phyloP scores from a whole-genome alignment of 1,140 invertebrate species.

The Musca domestica region DNA sequence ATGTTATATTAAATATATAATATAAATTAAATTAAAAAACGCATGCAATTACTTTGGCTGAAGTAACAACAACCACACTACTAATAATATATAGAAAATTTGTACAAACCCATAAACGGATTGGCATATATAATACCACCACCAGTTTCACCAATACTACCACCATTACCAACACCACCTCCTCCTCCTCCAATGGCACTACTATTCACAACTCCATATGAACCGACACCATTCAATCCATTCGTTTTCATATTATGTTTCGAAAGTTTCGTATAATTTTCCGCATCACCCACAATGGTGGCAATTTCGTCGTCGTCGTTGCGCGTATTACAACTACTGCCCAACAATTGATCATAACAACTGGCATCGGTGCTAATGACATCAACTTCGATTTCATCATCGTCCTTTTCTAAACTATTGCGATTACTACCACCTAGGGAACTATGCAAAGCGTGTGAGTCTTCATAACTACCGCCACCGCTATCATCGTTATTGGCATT shows the following conservation, averaged over 20 bases:
- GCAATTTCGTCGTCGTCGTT: constrained; percentile 51
- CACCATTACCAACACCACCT: constrained; percentile 31
- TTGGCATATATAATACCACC: constrained; percentile 52
- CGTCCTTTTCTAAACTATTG: constrained; percentile 51
- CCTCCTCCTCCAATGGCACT: constrained; percentile 3
- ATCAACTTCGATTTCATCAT: constrained; percentile 51
- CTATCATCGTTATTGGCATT: constrained; percentile 50
- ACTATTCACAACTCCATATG: constrained; percentile 13
- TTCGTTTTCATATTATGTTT: constrained; percentile 27
- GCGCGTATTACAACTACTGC: constrained; percentile 48
- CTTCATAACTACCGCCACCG: constrained; percentile 51
- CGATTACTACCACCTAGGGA: constrained; percentile 47
- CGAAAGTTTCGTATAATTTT: constrained; percentile 37
- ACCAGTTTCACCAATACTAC: constrained; percentile 27
- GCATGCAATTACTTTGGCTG: neutral
- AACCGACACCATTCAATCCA: constrained; percentile 18
- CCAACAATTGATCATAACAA: constrained; percentile 50
- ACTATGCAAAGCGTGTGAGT: constrained; percentile 48
- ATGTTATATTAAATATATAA: too few relatives aligned
- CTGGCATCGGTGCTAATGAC: constrained; percentile 53
- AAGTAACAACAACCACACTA: neutral
- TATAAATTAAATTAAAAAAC: neutral
- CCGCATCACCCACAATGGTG: constrained; percentile 42
- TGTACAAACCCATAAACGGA: constrained; percentile 54
- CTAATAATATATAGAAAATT: neutral